Evolutionary conservation across 2,113 vertebrate genomes (phyloP).

Genomic region (Clarias gariepinus): DNA sequence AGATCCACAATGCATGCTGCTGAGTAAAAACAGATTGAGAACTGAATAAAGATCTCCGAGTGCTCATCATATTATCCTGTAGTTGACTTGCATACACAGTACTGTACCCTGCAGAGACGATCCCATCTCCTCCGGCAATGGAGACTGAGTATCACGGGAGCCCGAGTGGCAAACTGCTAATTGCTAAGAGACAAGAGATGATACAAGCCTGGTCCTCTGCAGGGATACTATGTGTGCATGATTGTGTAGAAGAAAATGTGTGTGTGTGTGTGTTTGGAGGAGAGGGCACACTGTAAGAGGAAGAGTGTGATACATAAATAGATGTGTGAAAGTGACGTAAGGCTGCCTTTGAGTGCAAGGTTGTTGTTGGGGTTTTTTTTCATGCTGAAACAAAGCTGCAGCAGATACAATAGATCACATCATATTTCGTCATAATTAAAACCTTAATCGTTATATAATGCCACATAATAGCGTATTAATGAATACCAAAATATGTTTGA

Average conservation of each 20-base stretch:
- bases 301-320: slow-evolving; percentile 25
- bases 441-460: neutral
- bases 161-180: slow-evolving; percentile 26
- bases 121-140: slow-evolving; percentile 2
- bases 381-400: neutral
- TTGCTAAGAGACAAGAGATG: slow-evolving; percentile 37
- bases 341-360: slow-evolving; percentile 1
- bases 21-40: neutral
- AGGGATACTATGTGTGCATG: neutral
- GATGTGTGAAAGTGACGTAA: slow-evolving; percentile 40
- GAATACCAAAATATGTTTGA: neutral
- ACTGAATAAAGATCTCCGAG: neutral
- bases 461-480: neutral
- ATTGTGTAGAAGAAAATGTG: slow-evolving; percentile 17
- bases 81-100: slow-evolving; percentile 21
- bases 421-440: neutral
- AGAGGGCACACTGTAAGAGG: neutral
- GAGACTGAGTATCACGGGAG: slow-evolving; percentile 9
- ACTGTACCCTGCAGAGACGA: neutral
- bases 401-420: neutral
- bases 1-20: neutral
- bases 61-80: neutral
- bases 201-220: neutral
- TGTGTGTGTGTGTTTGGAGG: neutral
- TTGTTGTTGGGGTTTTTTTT: neutral